Conservation (phyloP, 2,888 invertebrate genomes). For the Hirtodrosophila histrioides region DNA sequence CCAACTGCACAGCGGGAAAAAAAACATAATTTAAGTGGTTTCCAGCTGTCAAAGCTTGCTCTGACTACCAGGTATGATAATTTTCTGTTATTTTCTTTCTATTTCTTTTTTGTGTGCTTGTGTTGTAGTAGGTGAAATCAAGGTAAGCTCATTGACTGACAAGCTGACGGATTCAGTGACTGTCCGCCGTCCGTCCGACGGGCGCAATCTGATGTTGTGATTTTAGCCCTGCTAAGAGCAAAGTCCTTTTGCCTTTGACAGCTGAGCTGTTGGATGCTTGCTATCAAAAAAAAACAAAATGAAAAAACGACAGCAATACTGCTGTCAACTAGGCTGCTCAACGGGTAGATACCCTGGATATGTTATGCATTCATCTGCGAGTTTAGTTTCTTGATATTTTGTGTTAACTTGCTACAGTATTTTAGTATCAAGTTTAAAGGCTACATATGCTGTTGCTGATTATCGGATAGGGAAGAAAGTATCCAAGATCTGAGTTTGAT, state of each 20-base stretch:
- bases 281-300: slow-evolving; percentile 1
- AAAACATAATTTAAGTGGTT: slow-evolving; percentile 76
- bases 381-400: too few relatives aligned
- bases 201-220: slow-evolving; percentile 53
- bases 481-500: too few relatives aligned
- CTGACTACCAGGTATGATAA: slow-evolving; percentile 52
- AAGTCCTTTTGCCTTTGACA: slow-evolving; percentile 60
- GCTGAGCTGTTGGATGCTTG: slow-evolving; percentile 32
- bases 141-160: slow-evolving; percentile 63
- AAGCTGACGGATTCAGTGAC: slow-evolving; percentile 37
- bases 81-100: slow-evolving; percentile 27
- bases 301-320: slow-evolving; percentile 9
- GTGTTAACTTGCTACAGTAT: too few relatives aligned
- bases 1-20: slow-evolving; percentile 61
- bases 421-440: too few relatives aligned
- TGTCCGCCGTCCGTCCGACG: slow-evolving; percentile 26
- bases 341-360: background rate
- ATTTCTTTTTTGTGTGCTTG: slow-evolving; percentile 9
- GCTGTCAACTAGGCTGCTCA: background rate
- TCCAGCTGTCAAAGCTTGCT: slow-evolving; percentile 78
- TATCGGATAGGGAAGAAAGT: too few relatives aligned
- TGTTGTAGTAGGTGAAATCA: slow-evolving; percentile 20
- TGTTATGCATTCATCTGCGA: too few relatives aligned
- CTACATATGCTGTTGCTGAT: too few relatives aligned
- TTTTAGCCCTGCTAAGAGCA: slow-evolving; percentile 23